Evolutionary conservation across 1,140 invertebrate genomes (phyloP).

Genomic region (Chrysoperla carnea): DNA sequence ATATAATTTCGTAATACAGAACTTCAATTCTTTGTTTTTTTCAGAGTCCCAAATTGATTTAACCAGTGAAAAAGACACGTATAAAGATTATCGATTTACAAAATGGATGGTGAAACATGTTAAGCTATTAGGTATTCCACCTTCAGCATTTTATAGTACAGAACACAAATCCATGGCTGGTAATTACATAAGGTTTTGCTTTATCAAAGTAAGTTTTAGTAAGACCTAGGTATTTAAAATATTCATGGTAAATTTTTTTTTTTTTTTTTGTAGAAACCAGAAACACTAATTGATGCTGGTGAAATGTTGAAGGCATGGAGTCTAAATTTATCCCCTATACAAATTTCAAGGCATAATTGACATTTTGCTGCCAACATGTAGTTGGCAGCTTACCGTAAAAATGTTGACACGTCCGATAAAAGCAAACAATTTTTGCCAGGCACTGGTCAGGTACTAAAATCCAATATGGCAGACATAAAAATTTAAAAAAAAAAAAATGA

Average conservation of each 20-base stretch:
- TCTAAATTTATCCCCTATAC: slow-evolving; percentile 6
- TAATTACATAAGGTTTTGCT: slow-evolving; percentile 81
- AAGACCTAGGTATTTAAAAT: too few relatives aligned
- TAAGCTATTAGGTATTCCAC: slow-evolving; percentile 85
- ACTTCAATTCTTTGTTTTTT: too few relatives aligned
- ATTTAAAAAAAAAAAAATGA: too few relatives aligned
- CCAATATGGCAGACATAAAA: too few relatives aligned
- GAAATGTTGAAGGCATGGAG: slow-evolving; percentile 44
- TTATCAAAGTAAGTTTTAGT: slow-evolving; percentile 60
- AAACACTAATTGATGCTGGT: slow-evolving; percentile 50
- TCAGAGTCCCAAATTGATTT: slow-evolving; percentile 41
- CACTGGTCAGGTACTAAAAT: too few relatives aligned
- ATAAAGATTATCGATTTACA: slow-evolving; percentile 82
- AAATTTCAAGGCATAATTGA: too few relatives aligned
- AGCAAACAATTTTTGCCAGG: too few relatives aligned
- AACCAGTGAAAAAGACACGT: slow-evolving; percentile 42
- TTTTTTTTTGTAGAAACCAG: slow-evolving; percentile 42
- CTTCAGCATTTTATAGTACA: slow-evolving; percentile 80
- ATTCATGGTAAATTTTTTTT: slow-evolving; percentile 3
- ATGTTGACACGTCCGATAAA: too few relatives aligned
- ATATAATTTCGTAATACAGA: too few relatives aligned
- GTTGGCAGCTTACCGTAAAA: too few relatives aligned
- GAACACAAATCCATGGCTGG: slow-evolving; percentile 70
- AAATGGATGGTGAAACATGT: slow-evolving; percentile 91
- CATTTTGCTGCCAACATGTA: too few relatives aligned